Conservation (phyloP, 1,140 invertebrate genomes). For the Lepeophtheirus salmonis region DNA sequence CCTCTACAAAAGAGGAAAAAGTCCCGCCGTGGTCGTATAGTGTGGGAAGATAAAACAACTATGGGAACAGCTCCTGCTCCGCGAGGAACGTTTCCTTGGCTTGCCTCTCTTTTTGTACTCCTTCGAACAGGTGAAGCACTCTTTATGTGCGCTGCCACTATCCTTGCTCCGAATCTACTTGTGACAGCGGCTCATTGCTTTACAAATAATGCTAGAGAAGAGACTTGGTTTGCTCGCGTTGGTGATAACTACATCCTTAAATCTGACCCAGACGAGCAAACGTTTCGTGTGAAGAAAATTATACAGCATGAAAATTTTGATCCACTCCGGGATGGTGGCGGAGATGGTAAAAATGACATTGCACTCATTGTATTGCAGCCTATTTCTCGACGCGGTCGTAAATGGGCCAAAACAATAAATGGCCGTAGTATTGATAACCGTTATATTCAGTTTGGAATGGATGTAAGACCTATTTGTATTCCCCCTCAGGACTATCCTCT, state of each 20-base stretch:
- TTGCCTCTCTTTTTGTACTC: slow-evolving; percentile 14
- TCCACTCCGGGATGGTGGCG: background rate
- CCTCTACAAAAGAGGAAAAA: background rate
- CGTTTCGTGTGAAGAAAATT: slow-evolving; percentile 11
- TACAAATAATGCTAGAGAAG: slow-evolving; percentile 4
- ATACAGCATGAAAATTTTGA: slow-evolving; percentile 12
- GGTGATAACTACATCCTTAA: slow-evolving; percentile 14
- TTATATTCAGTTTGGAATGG: background rate
- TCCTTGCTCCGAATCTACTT: background rate
- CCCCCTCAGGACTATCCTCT: slow-evolving; percentile 1
- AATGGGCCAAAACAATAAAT: too few relatives aligned
- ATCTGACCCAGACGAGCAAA: slow-evolving; percentile 9
- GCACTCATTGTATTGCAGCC: background rate
- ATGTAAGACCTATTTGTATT: slow-evolving; percentile 7
- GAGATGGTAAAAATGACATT: slow-evolving; percentile 13
- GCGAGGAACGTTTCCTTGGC: slow-evolving; percentile 14
- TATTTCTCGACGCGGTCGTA: background rate
- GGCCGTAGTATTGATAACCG: background rate
- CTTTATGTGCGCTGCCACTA: slow-evolving; percentile 15
- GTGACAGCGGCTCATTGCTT: slow-evolving; percentile 15
- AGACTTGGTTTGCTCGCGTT: slow-evolving; percentile 14
- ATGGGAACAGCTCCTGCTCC: slow-evolving; percentile 8
- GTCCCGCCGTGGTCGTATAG: slow-evolving; percentile 10
- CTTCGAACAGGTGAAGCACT: slow-evolving; percentile 4
- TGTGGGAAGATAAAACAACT: slow-evolving; percentile 6